A percentile compares a stretch with the other conserved stretches of the same genome.
Conservation (phyloP, 1,140 invertebrate species). For the Scaptomyza montana region DNA sequence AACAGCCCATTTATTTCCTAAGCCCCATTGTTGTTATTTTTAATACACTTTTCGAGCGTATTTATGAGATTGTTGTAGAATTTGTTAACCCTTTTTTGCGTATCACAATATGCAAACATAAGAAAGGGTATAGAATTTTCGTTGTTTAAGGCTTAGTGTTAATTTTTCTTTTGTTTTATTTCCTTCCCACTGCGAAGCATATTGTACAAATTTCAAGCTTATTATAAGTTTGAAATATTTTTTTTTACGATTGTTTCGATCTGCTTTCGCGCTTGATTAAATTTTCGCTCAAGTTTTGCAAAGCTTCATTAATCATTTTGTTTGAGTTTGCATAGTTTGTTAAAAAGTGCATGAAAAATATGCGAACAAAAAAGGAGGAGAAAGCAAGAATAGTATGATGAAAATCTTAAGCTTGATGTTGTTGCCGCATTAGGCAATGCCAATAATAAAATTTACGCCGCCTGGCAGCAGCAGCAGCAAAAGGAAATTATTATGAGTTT, state of each 20-base stretch:
- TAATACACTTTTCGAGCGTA: neutral
- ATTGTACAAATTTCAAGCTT: slow-evolving; percentile 75
- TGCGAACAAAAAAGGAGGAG: slow-evolving; percentile 5
- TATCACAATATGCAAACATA: too few relatives aligned
- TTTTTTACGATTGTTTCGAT: slow-evolving; percentile 68
- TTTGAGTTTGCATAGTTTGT: slow-evolving; percentile 42
- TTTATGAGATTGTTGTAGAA: slow-evolving; percentile 12
- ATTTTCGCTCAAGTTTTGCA: slow-evolving; percentile 69
- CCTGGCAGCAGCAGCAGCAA: slow-evolving; percentile 23
- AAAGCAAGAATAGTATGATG: neutral
- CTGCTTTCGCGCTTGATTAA: slow-evolving; percentile 76
- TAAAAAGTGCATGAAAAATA: slow-evolving; percentile 20
- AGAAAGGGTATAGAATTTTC: neutral
- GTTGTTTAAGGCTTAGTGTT: neutral
- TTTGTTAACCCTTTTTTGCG: too few relatives aligned
- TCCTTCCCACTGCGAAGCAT: slow-evolving; percentile 15
- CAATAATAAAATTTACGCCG: slow-evolving; percentile 73
- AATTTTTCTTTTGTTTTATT: slow-evolving; percentile 7
- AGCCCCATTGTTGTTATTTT: slow-evolving; percentile 46
- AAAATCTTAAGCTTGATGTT: slow-evolving; percentile 50
- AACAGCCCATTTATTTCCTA: slow-evolving; percentile 70
- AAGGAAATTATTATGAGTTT: slow-evolving; percentile 41
- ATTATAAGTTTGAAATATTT: slow-evolving; percentile 65
- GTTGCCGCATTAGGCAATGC: slow-evolving; percentile 72
- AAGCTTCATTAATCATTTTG: slow-evolving; percentile 77